Conservation (phyloP, 2,888 invertebrate species). For the Volucella inflata region DNA sequence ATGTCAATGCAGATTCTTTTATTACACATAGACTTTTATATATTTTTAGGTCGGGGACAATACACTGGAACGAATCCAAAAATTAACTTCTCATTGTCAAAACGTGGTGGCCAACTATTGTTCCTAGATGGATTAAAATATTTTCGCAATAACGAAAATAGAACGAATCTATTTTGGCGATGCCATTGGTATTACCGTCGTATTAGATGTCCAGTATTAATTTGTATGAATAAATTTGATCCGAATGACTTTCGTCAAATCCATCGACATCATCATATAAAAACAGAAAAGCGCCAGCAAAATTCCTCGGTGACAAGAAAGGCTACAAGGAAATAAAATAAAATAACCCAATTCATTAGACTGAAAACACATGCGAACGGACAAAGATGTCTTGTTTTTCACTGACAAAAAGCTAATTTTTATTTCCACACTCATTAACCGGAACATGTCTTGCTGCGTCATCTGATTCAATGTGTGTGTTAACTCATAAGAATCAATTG, state of each 20-base stretch:
- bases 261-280: slow-evolving; percentile 82
- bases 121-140: slow-evolving; percentile 83
- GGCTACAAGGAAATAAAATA: slow-evolving; percentile 37
- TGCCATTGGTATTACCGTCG: slow-evolving; percentile 83
- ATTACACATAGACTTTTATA: slow-evolving; percentile 47
- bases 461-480: no score
- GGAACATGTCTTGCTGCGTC: no score
- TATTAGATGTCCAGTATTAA: slow-evolving; percentile 82
- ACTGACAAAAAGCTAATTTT: no score
- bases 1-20: slow-evolving; percentile 5
- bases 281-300: slow-evolving; percentile 77
- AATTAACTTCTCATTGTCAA: slow-evolving; percentile 82
- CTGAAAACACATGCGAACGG: background rate
- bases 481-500: no score
- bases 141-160: slow-evolving; percentile 83
- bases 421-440: no score
- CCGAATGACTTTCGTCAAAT: slow-evolving; percentile 82
- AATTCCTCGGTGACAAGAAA: slow-evolving; percentile 40
- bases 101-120: slow-evolving; percentile 82
- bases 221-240: slow-evolving; percentile 83
- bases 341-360: background rate
- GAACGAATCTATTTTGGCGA: slow-evolving; percentile 83
- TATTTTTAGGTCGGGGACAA: slow-evolving; percentile 77
- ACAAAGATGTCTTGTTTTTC: no score
- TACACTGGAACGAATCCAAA: slow-evolving; percentile 80